Base-by-base conservation (phyloP, 2,797 vertebrate species). In the Periophthalmus magnuspinnatus region DNA sequence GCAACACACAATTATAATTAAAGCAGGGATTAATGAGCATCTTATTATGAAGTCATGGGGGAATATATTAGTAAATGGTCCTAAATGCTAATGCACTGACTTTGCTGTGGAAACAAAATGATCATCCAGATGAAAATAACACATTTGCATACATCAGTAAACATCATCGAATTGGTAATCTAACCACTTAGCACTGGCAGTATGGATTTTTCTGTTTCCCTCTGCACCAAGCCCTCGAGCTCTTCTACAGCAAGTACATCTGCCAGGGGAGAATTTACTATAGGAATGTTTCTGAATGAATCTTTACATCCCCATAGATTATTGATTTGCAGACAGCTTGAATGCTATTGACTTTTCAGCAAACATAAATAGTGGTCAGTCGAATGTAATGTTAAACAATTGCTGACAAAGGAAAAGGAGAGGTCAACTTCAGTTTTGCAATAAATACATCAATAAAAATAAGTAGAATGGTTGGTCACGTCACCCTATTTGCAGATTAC, bases 31-130 rank as follows among this genome's bases (percentile, higher is more conserved):
- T 58, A 61, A 68, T 48, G 64, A 45, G n/a, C 21, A 28, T 34
- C 33, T 61, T 58, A 21, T 41, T 47, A 79, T 32, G 28, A 71
- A 64, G 50, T 71, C 72, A 33, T 8, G 0, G 19, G 47, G 54
- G 24, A 50, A 52, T 50, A n/a, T 1, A 52, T 47, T 55, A 54
- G 58, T 70, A 10, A 59, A 59, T 36, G 22, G 9, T 3, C 33
- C 22, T 54, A 62, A 34, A 32, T 50, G 48, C 10, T 50, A 22
- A 65, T 63, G 41, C 41, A 38, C 45, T 48, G 7, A 41, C 32
- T 57, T 48, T n/a, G 54, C 61, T 0, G 60, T 68, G 50, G 64
- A 55, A 66, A 70, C 3, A 47, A 33, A 69, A 32, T 58, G 17
- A 74, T 66, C 36, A 62, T 28, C 19, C 34, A 14, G 45, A 38